phyloP scores from a whole-genome alignment of 2,888 invertebrate species.

The Aradus depressus region DNA sequence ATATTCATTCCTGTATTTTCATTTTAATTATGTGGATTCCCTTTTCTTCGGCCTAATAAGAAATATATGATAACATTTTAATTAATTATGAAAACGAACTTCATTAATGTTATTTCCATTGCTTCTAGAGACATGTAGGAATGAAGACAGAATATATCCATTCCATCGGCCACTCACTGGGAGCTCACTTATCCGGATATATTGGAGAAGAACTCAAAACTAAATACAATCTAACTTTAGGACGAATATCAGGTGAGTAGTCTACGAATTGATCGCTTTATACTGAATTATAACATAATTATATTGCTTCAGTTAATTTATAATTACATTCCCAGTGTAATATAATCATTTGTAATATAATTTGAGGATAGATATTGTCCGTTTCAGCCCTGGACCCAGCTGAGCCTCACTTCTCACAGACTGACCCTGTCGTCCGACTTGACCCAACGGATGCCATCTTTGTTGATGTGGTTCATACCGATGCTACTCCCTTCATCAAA shows the following conservation, averaged over 20 bases:
- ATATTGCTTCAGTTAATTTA: conserved; percentile 1
- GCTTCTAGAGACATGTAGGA: conserved; percentile 43
- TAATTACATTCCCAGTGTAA: background rate
- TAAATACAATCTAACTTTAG: conserved; percentile 57
- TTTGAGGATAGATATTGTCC: background rate
- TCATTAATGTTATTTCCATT: too few species aligned
- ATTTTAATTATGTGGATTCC: too few species aligned
- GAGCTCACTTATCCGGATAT: conserved; percentile 75
- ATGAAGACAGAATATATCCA: conserved; percentile 53
- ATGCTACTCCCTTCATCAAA: conserved; percentile 63
- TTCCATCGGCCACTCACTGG: conserved; percentile 75
- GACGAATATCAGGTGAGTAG: conserved; percentile 64
- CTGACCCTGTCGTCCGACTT: conserved; percentile 65
- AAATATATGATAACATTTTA: too few species aligned
- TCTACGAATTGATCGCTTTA: background rate
- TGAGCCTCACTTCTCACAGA: conserved; percentile 77
- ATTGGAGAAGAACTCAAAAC: conserved; percentile 62
- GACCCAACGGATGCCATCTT: conserved; percentile 78
- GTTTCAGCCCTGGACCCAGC: conserved; percentile 68
- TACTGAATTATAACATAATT: background rate
- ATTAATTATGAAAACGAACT: too few species aligned
- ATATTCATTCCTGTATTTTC: too few species aligned
- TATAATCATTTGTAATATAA: background rate
- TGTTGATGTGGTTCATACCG: conserved; percentile 84
- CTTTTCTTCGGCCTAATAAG: too few species aligned